Conservation (phyloP, 2,113 vertebrate species). For the Cinclus cinclus region DNA sequence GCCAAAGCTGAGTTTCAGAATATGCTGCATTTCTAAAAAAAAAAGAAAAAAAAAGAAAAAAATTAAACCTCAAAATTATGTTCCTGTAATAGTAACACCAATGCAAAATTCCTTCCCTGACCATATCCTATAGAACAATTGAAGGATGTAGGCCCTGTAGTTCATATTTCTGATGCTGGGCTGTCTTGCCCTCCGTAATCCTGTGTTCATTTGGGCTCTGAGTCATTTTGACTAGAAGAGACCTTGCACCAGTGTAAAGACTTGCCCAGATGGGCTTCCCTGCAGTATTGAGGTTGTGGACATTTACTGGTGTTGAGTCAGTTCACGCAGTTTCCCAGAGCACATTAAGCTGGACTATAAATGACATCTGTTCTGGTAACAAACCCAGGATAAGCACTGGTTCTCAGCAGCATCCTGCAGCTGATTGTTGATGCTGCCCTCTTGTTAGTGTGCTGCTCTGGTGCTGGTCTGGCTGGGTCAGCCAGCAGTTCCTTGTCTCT, state of each 20-base stretch:
- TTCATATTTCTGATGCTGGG: neutral
- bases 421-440: neutral
- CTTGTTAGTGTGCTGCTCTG: accelerated
- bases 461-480: neutral
- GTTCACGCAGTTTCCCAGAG: neutral
- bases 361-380: neutral
- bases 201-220: neutral
- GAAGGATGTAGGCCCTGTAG: neutral
- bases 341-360: neutral
- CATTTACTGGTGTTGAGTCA: neutral
- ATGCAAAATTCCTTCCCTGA: neutral
- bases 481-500: neutral
- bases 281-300: neutral
- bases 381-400: neutral
- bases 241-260: neutral
- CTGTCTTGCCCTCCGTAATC: neutral
- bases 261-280: neutral
- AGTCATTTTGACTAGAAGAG: neutral
- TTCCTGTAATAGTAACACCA: neutral
- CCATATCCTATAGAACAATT: neutral
- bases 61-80: neutral
- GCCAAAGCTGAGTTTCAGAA: neutral
- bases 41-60: neutral
- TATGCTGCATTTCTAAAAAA: neutral
- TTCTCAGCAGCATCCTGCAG: neutral